A percentile compares a stretch with the other conserved stretches of the same genome.
Conservation (phyloP, 64 coral and sea anemone genomes). For the Trachythela sp. region DNA sequence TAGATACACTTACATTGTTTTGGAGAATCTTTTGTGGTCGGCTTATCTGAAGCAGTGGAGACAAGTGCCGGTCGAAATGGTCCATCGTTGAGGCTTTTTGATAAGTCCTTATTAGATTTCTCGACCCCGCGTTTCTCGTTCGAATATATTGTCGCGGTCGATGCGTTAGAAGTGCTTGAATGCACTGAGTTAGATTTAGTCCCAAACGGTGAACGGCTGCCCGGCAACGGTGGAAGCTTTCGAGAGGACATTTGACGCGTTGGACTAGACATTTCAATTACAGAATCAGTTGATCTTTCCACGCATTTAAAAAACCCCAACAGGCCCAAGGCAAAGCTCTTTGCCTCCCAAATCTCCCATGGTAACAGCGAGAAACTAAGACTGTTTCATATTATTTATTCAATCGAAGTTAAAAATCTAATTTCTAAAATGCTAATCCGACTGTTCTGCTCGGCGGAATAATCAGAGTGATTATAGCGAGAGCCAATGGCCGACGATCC, state of each 20-base stretch:
- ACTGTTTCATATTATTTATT: background rate
- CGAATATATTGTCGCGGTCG: constrained; percentile 8
- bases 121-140: constrained; percentile 31
- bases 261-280: constrained; percentile 54
- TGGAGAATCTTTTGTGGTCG: constrained; percentile 21
- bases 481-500: no score
- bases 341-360: background rate
- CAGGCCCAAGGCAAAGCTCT: background rate
- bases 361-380: background rate
- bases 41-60: constrained; percentile 11
- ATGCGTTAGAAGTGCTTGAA: background rate
- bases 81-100: constrained; percentile 40
- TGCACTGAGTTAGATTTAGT: constrained; percentile 9
- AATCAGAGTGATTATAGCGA: background rate
- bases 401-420: background rate
- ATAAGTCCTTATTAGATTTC: constrained; percentile 15
- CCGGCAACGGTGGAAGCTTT: constrained; percentile 45
- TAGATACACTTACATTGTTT: constrained; percentile 17
- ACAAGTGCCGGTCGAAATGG: constrained; percentile 56
- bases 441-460: background rate
- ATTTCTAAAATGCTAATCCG: background rate
- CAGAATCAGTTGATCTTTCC: background rate
- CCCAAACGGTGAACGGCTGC: constrained; percentile 31
- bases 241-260: constrained; percentile 52
- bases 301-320: background rate